A percentile compares a stretch with the other conserved stretches of the same genome.
These are phyloP conservation scores for Lycocerus yunnanus DNA, from an alignment of 2,888 invertebrate genomes.

Conservation along the genomic window DNA sequence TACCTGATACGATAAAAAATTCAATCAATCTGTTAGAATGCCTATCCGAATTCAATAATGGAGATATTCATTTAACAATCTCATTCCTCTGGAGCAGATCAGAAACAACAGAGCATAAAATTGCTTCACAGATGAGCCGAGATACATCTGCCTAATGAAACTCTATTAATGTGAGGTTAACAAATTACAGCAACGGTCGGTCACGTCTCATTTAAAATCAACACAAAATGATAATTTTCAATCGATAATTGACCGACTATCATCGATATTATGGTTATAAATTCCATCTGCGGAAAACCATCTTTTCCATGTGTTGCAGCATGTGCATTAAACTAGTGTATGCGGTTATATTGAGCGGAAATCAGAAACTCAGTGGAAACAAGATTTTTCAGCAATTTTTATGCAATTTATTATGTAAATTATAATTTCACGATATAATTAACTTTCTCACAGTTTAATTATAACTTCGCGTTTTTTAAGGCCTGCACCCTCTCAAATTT, in stretches of 20 bases:
- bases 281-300: neutral
- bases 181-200: constrained; percentile 24
- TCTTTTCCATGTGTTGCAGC: neutral
- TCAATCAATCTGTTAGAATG: constrained; percentile 23
- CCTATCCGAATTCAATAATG: constrained; percentile 17
- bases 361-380: neutral
- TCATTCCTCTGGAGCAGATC: constrained; percentile 3
- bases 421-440: constrained; percentile 25
- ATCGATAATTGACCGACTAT: neutral
- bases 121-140: constrained; percentile 31
- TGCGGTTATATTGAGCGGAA: neutral
- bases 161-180: constrained; percentile 25
- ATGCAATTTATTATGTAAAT: constrained; percentile 34
- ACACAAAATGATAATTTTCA: neutral
- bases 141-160: constrained; percentile 32
- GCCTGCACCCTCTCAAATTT: neutral
- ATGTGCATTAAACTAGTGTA: neutral
- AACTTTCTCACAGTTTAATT: constrained; percentile 25
- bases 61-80: constrained; percentile 17
- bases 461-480: neutral
- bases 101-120: constrained; percentile 30
- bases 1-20: constrained; percentile 23
- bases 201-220: constrained; percentile 16
- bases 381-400: constrained; percentile 18
- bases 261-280: neutral